Percentiles rank a stretch among this genome's conserved stretches.
These are phyloP conservation scores for Achatina immaculata DNA, from an alignment of 1,140 invertebrate genomes.

Conservation along the genomic window DNA sequence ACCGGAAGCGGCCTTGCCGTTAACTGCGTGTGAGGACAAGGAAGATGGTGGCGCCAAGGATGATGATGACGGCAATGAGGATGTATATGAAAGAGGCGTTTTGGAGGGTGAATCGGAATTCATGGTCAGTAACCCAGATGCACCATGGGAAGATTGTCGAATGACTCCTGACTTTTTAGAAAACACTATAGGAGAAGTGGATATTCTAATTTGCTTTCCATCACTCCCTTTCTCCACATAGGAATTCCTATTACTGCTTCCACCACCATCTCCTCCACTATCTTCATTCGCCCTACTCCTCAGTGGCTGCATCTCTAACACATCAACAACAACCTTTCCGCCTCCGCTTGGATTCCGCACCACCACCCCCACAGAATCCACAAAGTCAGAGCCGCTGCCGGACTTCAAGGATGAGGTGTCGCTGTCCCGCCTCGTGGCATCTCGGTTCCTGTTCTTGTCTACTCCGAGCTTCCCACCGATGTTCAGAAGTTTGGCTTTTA, in stretches of 20 bases:
- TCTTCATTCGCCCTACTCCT: neutral
- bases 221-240: neutral
- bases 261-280: neutral
- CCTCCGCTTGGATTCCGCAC: neutral
- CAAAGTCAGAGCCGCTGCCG: neutral
- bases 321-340: conserved; percentile 13
- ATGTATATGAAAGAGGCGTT: neutral
- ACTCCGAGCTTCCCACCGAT: conserved; percentile 15
- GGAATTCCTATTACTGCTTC: neutral
- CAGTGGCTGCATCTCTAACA: conserved; percentile 17
- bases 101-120: neutral
- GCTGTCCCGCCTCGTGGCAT: conserved; percentile 5
- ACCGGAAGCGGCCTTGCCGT: neutral
- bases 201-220: neutral
- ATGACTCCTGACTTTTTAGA: conserved; percentile 9
- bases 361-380: conserved; percentile 5
- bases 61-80: neutral
- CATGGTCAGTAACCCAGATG: neutral
- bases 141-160: neutral
- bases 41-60: neutral
- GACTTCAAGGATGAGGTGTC: conserved; percentile 26
- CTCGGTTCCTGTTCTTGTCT: conserved; percentile 20
- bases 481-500: conserved; percentile 23
- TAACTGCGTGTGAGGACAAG: neutral
- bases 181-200: conserved; percentile 6